Percentiles rank a stretch among this genome's conserved stretches.
Evolutionary conservation across 2,888 invertebrate species (phyloP).

Genomic region (Dynastes hyllus): DNA sequence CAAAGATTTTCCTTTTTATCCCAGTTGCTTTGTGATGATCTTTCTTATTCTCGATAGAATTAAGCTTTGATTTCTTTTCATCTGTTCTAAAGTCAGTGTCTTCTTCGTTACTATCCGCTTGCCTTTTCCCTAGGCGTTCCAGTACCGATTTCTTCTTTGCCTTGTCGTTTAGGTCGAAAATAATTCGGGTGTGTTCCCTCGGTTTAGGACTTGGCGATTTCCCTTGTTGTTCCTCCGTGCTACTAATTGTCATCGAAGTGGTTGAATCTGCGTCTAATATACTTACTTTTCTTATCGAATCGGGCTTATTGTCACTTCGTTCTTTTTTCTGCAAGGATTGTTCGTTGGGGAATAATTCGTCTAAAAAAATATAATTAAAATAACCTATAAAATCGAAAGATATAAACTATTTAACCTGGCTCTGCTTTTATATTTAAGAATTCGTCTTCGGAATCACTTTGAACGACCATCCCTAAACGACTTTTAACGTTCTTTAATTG

Average conservation of each 20-base stretch:
- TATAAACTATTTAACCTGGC: constrained; percentile 67
- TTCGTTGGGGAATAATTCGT: constrained; percentile 60
- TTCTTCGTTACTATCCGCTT: constrained; percentile 52
- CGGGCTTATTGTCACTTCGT: constrained; percentile 36
- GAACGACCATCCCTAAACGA: constrained; percentile 72
- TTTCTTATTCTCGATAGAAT: constrained; percentile 62
- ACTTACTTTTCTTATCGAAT: constrained; percentile 40
- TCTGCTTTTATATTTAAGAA: constrained; percentile 79
- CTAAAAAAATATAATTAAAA: constrained; percentile 53
- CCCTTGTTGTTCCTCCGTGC: constrained; percentile 27
- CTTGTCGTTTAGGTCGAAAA: constrained; percentile 58
- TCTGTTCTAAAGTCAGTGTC: constrained; percentile 35
- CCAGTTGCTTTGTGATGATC: constrained; percentile 64
- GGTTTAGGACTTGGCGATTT: constrained; percentile 48
- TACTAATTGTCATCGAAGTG: constrained; percentile 19
- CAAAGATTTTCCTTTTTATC: constrained; percentile 37
- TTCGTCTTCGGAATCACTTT: constrained; percentile 75
- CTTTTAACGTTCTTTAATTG: constrained; percentile 76
- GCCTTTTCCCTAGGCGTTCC: constrained; percentile 71
- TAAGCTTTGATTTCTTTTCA: constrained; percentile 58
- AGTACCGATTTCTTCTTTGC: constrained; percentile 69
- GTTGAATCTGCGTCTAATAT: constrained; percentile 39
- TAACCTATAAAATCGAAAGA: neutral
- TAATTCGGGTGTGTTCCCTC: constrained; percentile 60
- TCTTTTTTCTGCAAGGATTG: constrained; percentile 51